phyloP scores from a whole-genome alignment of 1,140 invertebrate species.

The Brachionus angularis region DNA sequence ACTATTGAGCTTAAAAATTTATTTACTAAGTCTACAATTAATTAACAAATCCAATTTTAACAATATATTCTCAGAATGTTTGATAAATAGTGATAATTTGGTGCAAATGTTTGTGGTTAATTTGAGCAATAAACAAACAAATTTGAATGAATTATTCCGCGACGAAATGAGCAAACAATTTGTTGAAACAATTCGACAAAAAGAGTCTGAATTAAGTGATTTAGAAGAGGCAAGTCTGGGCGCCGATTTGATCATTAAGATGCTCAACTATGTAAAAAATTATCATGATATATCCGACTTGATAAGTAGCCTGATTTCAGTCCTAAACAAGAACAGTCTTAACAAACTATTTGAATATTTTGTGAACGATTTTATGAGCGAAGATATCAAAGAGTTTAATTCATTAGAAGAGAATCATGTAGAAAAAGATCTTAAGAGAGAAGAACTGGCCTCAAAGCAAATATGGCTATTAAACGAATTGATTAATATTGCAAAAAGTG shows the following conservation, averaged over 20 bases:
- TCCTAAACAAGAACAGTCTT: conserved; percentile 9
- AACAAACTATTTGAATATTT: conserved; percentile 4
- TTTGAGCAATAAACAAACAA: neutral
- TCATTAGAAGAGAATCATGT: neutral
- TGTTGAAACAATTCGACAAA: neutral
- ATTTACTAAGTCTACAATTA: neutral
- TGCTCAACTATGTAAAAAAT: neutral
- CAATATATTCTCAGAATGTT: neutral
- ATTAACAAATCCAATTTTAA: neutral
- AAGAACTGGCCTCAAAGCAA: neutral
- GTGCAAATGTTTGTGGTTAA: conserved; percentile 17
- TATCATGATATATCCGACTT: conserved; percentile 28
- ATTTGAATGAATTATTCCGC: conserved; percentile 23
- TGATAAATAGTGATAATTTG: neutral
- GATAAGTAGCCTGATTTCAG: neutral
- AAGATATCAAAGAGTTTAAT: conserved; percentile 10
- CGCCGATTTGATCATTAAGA: conserved; percentile 23
- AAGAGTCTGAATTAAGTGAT: neutral
- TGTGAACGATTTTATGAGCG: neutral
- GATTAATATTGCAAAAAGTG: conserved; percentile 3
- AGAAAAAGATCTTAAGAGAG: neutral
- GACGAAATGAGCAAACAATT: neutral
- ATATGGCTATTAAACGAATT: conserved; percentile 13
- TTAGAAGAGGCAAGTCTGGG: neutral
- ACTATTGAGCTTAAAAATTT: conserved; percentile 6